A percentile compares a stretch with the other conserved stretches of the same genome.
Evolutionary conservation across 2,113 vertebrate species (phyloP).

Genomic region (Festucalex cinctus): DNA sequence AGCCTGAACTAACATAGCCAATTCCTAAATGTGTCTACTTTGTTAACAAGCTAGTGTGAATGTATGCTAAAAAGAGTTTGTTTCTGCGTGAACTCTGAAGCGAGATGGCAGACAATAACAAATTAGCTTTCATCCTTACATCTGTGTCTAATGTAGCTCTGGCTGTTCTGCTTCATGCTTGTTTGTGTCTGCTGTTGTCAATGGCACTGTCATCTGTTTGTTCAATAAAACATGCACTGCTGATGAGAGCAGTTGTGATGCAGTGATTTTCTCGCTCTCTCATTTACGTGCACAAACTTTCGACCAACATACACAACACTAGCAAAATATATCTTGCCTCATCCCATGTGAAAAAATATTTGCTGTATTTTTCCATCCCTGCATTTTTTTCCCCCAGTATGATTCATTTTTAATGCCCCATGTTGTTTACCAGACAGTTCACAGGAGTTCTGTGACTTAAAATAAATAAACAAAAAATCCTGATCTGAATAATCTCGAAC

Average conservation of each 20-base stretch:
- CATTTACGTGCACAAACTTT: neutral
- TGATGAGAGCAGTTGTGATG: conserved; percentile 38
- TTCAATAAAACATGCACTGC: conserved; percentile 40
- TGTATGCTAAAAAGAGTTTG: conserved; percentile 1
- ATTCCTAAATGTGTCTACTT: neutral
- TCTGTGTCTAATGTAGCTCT: conserved; percentile 14
- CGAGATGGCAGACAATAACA: conserved; percentile 4
- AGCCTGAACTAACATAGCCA: neutral
- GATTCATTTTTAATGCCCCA: neutral
- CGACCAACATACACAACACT: neutral
- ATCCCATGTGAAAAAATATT: neutral
- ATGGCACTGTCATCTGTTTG: conserved; percentile 25
- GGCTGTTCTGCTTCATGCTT: conserved; percentile 21
- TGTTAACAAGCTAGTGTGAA: no score
- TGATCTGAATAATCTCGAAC: neutral
- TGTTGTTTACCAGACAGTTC: neutral
- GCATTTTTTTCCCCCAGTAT: neutral
- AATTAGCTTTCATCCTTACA: conserved; percentile 17
- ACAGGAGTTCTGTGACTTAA: neutral
- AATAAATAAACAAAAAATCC: neutral
- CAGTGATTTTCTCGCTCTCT: neutral
- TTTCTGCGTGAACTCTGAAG: neutral
- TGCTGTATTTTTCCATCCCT: neutral
- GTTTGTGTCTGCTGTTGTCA: conserved; percentile 28
- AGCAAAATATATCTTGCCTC: neutral